A percentile compares a stretch with the other conserved stretches of the same genome.
These are phyloP conservation scores for Neosalanx taihuensis DNA, from an alignment of 2,797 vertebrate genomes.

Conservation along the genomic window DNA sequence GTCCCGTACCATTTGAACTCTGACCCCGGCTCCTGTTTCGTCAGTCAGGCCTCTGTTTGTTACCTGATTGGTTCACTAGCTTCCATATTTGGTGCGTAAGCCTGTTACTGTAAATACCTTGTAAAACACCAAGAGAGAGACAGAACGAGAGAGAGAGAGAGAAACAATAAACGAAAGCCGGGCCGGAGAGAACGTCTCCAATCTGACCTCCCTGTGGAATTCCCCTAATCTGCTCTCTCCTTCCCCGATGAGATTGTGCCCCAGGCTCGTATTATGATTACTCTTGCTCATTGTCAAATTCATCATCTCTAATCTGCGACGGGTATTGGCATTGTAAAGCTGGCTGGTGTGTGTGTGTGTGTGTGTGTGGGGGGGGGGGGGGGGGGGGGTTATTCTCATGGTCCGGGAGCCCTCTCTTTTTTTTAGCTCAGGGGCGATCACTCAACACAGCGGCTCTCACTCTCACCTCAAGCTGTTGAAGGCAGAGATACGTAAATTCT, in stretches of 20 bases:
- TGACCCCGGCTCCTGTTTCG: too few species aligned
- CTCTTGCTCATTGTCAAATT: slow-evolving; percentile 45
- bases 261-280: slow-evolving; percentile 7
- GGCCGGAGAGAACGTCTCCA: slow-evolving; percentile 54
- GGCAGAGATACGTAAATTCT: background rate
- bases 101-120: background rate
- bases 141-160: slow-evolving; percentile 47
- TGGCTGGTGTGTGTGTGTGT: background rate
- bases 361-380: too few species aligned
- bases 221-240: slow-evolving; percentile 68
- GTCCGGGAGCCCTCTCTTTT: too few species aligned
- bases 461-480: too few species aligned
- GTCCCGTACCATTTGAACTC: too few species aligned
- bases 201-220: slow-evolving; percentile 71
- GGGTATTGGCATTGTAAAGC: background rate
- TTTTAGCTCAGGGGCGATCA: too few species aligned
- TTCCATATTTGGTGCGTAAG: too few species aligned
- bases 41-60: too few species aligned
- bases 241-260: slow-evolving; percentile 67
- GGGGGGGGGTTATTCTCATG: too few species aligned
- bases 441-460: too few species aligned
- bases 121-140: slow-evolving; percentile 7
- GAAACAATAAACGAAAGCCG: slow-evolving; percentile 63
- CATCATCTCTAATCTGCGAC: slow-evolving; percentile 60
- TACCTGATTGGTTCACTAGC: too few species aligned